These are phyloP conservation scores for Hemitrygon akajei DNA, from an alignment of 2,797 vertebrate genomes.

Conservation along the genomic window DNA sequence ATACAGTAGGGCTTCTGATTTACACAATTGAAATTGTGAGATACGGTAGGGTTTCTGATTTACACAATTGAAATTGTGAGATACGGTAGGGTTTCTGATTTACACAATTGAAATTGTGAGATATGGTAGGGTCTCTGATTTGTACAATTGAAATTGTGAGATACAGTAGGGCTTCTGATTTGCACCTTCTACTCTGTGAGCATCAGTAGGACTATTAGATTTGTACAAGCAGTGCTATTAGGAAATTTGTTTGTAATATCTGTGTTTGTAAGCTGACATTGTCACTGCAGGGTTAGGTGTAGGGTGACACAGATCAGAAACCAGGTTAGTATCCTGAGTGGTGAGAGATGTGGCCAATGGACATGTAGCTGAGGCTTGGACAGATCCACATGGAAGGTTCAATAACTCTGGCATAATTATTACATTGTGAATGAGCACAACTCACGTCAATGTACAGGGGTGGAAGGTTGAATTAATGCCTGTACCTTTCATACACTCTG, in stretches of 20 bases:
- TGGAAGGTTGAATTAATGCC: neutral
- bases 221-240: too few species aligned
- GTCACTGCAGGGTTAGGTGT: neutral
- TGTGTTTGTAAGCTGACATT: neutral
- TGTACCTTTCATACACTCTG: conserved; percentile 93
- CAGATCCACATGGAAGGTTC: neutral
- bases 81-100: neutral
- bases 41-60: neutral
- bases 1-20: neutral
- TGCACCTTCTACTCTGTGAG: neutral
- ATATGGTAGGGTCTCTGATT: neutral
- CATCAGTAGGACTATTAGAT: neutral
- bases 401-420: neutral
- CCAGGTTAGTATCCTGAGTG: neutral
- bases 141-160: neutral
- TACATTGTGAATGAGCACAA: neutral
- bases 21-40: neutral
- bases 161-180: neutral
- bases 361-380: neutral
- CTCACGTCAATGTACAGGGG: neutral
- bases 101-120: neutral
- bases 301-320: neutral
- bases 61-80: neutral
- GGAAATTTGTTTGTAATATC: neutral
- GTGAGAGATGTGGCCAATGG: neutral